Conservation (phyloP, 2,888 invertebrate species). For the Lacanobia oleracea region DNA sequence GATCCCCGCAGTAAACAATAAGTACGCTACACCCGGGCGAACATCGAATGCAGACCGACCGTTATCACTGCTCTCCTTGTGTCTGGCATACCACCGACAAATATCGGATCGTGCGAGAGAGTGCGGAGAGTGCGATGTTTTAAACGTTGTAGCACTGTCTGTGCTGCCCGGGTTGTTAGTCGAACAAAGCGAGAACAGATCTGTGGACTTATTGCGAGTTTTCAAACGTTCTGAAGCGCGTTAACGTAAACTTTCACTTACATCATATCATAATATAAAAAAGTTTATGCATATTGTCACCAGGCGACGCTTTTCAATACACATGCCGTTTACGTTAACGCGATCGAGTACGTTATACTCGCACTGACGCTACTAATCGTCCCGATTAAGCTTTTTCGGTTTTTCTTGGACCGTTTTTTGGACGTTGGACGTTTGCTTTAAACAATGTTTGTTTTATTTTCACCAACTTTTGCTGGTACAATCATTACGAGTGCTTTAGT, state of each 20-base stretch:
- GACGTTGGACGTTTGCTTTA: neutral
- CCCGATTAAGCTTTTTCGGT: neutral
- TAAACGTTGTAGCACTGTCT: too few relatives aligned
- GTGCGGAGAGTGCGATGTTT: too few relatives aligned
- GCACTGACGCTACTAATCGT: neutral
- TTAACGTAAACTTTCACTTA: too few relatives aligned
- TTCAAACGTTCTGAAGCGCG: too few relatives aligned
- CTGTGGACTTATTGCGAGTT: too few relatives aligned
- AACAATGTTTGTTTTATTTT: neutral
- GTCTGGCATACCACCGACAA: slow-evolving; percentile 15
- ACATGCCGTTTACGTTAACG: too few relatives aligned
- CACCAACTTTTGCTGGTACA: neutral
- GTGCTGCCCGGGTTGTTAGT: too few relatives aligned
- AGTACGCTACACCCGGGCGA: neutral
- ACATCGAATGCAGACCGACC: neutral
- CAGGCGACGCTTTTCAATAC: too few relatives aligned
- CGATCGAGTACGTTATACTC: too few relatives aligned
- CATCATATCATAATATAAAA: too few relatives aligned
- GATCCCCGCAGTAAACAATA: slow-evolving; percentile 41
- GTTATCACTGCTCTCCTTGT: neutral
- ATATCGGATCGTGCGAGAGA: neutral
- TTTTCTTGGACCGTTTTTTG: neutral
- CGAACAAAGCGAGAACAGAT: too few relatives aligned
- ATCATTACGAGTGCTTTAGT: neutral
- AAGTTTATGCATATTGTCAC: too few relatives aligned